Base-by-base conservation (phyloP, 1,140 invertebrate species). In the Bathynomus jamesi region DNA sequence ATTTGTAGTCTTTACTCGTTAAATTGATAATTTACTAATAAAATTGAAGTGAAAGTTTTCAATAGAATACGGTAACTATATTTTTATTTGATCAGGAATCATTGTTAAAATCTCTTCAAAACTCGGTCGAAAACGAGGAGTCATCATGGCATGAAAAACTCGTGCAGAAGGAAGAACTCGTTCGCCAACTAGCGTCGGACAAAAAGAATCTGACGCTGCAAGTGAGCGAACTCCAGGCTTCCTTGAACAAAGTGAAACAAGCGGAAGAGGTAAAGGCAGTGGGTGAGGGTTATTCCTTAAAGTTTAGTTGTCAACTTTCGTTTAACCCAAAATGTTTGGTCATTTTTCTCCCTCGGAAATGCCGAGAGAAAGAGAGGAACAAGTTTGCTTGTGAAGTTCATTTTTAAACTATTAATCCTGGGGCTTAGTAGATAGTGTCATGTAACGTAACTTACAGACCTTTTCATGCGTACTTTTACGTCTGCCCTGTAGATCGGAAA, bases 161-260 rank as follows among this genome's bases (percentile, higher is more conserved):
- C 24, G 65, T 63, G 10, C 67, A 73, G 40, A 73, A 73, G 27
- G 72, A 73, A 0, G 25, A 32, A 5, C 46, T 66, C 21, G 21
- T 73, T 0, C 61, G 61, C 3, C 72, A 73, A 17, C 21, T 73
- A 13, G 61, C 63, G 5, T 67, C 67, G 46, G 72, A 73, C 67
- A 73, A 69, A 28, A 64, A 62, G n/a, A 73, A 73, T 25, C 72
- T 73, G 2, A n/a, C 69, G 40, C 63, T 73, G 25, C 67, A 73
- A 21, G 63, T 73, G 21, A 69, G 66, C 25, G 24, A 68, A 24
- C 72, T 73, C 17, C 62, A 73, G 28, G 72, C 53, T 30, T 61
- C 67, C 61, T 27, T 73, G 5, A 64, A 73, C 5, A 73, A 69
- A 32, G 72, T 69, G 25, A 69, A 69, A 53, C 25, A 69, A 53